These are phyloP conservation scores for Brachionus calyciflorus DNA, from an alignment of 1,140 invertebrate species.

Conservation along the genomic window DNA sequence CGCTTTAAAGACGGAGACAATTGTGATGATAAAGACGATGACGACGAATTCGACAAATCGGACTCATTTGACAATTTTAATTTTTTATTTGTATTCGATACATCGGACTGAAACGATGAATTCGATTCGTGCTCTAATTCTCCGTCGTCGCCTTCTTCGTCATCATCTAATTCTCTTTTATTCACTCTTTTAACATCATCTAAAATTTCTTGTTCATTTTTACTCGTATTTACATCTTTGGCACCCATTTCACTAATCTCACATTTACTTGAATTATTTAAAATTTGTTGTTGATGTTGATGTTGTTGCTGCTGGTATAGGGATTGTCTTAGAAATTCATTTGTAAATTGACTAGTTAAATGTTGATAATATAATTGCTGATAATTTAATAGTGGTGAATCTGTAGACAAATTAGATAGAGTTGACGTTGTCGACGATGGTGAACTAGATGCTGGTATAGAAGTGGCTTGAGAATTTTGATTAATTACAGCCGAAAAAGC, in stretches of 20 bases:
- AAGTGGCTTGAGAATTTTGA: neutral
- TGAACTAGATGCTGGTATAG: slow-evolving; percentile 32
- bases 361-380: slow-evolving; percentile 45
- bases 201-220: neutral
- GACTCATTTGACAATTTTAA: neutral
- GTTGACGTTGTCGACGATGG: slow-evolving; percentile 24
- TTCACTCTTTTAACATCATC: too few relatives aligned
- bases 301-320: slow-evolving; percentile 17
- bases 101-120: slow-evolving; percentile 6
- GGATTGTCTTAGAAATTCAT: slow-evolving; percentile 32
- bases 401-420: slow-evolving; percentile 23
- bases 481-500: neutral
- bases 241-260: neutral
- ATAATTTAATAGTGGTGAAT: slow-evolving; percentile 7
- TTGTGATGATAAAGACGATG: slow-evolving; percentile 17
- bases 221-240: neutral
- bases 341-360: slow-evolving; percentile 44
- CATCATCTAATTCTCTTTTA: slow-evolving; percentile 15
- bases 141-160: too few relatives aligned
- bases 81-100: slow-evolving; percentile 16
- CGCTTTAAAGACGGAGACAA: slow-evolving; percentile 1
- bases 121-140: too few relatives aligned
- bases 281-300: too few relatives aligned
- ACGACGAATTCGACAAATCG: slow-evolving; percentile 21
- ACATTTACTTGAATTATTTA: neutral